phyloP scores from a whole-genome alignment of 2,113 vertebrate genomes.

The Hydrochoerus hydrochaeris region DNA sequence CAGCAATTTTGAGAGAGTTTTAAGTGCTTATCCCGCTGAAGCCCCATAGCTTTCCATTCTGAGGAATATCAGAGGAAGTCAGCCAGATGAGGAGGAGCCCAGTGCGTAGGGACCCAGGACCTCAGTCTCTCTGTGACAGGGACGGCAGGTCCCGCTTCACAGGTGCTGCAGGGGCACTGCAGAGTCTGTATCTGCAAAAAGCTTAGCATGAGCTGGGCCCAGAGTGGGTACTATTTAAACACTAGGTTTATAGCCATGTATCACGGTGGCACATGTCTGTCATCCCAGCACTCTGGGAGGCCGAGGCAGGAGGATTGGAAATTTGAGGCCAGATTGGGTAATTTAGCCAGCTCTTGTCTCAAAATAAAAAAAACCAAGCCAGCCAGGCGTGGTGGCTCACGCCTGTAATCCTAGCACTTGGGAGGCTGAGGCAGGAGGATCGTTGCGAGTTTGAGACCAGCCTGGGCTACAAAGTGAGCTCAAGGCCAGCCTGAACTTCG shows the following conservation, averaged over 20 bases:
- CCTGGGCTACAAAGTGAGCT: too few species aligned
- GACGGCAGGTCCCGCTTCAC: accelerated
- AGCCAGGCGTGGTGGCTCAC: too few species aligned
- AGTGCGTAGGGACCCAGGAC: neutral
- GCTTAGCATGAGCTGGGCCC: accelerated
- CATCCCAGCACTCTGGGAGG: neutral
- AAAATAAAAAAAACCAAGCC: too few species aligned
- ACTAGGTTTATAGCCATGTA: neutral
- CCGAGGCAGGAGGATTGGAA: neutral
- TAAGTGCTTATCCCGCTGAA: too few species aligned
- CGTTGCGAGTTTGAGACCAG: too few species aligned
- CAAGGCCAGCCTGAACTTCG: too few species aligned
- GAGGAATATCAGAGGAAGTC: neutral
- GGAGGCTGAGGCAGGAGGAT: too few species aligned
- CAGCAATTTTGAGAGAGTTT: neutral
- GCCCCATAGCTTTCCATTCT: neutral
- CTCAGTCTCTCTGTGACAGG: neutral
- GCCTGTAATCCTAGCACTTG: too few species aligned
- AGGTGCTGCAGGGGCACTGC: neutral
- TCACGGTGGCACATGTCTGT: too few species aligned
- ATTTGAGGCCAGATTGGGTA: neutral
- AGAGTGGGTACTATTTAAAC: too few species aligned
- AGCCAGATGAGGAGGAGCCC: neutral
- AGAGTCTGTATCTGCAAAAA: neutral
- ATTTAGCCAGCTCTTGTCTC: neutral